A percentile compares a stretch with the other conserved stretches of the same genome.
phyloP scores from a whole-genome alignment of 2,797 vertebrate species.

The Cossypha heuglini region DNA sequence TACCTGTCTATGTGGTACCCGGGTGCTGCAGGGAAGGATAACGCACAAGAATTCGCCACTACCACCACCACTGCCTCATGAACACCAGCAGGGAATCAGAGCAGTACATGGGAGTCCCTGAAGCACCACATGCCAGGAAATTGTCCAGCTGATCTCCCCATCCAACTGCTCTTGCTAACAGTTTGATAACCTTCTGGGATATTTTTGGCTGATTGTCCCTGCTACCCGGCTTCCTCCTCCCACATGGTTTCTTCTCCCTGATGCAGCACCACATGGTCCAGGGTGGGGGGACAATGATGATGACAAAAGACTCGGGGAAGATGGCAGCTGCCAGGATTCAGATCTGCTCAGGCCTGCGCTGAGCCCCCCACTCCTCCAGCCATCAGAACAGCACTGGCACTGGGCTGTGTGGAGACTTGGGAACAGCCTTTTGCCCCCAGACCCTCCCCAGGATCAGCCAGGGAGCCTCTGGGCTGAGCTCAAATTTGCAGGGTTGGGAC shows the following conservation, averaged over 20 bases:
- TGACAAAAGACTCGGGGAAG: not conserved
- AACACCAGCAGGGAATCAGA: fast-evolving
- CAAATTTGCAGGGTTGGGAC: not conserved
- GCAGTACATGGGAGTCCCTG: no score
- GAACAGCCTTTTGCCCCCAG: not conserved
- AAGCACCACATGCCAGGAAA: not conserved
- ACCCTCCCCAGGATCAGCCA: not conserved
- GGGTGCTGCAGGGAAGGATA: not conserved
- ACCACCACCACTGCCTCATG: fast-evolving
- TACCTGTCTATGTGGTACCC: not conserved
- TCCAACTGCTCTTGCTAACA: not conserved
- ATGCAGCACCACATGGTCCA: fast-evolving
- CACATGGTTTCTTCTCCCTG: not conserved
- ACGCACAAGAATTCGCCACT: no score
- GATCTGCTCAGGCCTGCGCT: not conserved
- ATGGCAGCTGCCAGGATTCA: not conserved
- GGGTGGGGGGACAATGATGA: no score
- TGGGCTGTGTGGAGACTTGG: not conserved
- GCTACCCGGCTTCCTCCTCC: not conserved
- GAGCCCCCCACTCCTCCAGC: not conserved
- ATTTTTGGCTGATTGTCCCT: fast-evolving
- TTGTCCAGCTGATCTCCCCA: not conserved
- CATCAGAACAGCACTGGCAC: fast-evolving
- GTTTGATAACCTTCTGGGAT: not conserved
- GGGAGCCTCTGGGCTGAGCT: not conserved